phyloP scores from a whole-genome alignment of 2,113 vertebrate species.

The Scatophagus argus region DNA sequence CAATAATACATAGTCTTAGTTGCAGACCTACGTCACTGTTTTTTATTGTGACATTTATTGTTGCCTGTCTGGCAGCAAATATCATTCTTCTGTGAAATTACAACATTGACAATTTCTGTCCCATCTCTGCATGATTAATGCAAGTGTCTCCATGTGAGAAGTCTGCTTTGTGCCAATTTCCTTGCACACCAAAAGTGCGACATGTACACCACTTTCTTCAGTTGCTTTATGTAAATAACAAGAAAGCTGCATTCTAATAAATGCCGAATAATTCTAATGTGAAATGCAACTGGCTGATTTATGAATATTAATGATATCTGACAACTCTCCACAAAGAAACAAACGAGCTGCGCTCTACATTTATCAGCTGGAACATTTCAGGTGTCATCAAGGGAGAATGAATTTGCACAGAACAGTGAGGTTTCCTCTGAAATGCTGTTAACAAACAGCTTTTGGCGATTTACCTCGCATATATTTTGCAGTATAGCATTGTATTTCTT shows the following conservation, averaged over 20 bases:
- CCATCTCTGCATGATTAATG: conserved; percentile 2
- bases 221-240: conserved; percentile 23
- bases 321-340: conserved; percentile 28
- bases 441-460: conserved; percentile 6
- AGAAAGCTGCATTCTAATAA: conserved; percentile 42
- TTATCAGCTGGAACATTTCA: conserved; percentile 37
- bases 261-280: conserved; percentile 60
- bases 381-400: conserved; percentile 17
- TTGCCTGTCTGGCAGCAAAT: neutral
- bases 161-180: neutral
- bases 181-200: neutral
- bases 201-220: conserved; percentile 8
- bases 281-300: conserved; percentile 40
- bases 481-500: neutral
- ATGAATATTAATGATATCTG: conserved; percentile 58
- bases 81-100: neutral
- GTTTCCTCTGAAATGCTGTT: neutral
- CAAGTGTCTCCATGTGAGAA: neutral
- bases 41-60: neutral
- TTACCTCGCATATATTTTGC: neutral
- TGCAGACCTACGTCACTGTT: neutral
- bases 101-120: neutral
- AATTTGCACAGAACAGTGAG: conserved; percentile 1
- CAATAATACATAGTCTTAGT: too few species aligned
- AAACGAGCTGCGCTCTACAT: conserved; percentile 40